Evolutionary conservation across 64 coral and sea anemone genomes (phyloP).

Genomic region (Hydrozoanthus tunicans): DNA sequence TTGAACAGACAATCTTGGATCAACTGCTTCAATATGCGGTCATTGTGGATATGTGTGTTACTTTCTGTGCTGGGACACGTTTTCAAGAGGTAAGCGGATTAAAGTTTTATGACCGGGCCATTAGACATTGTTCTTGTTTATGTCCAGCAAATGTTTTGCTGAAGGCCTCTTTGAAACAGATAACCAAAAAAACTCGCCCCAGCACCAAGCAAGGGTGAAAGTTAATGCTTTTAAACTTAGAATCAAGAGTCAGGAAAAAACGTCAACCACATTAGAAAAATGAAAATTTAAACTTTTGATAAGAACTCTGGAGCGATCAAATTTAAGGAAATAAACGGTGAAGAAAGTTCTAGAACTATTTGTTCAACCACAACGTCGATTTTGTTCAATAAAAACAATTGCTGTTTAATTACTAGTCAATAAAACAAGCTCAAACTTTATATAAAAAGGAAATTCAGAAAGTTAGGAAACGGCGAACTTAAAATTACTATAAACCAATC

Average conservation of each 20-base stretch:
- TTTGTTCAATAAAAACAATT: no score
- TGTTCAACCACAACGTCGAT: no score
- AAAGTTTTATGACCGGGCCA: not conserved
- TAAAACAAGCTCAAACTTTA: no score
- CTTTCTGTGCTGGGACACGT: slow-evolving; percentile 8
- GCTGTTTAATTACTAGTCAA: no score
- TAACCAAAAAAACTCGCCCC: not conserved
- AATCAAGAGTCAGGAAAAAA: not conserved
- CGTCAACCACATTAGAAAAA: no score
- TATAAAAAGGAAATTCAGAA: not conserved
- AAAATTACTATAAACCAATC: not conserved
- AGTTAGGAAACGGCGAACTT: not conserved
- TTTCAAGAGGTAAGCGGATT: slow-evolving; percentile 3
- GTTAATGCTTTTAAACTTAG: not conserved
- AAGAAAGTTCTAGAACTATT: no score
- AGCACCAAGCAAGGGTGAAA: not conserved
- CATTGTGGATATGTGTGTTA: not conserved
- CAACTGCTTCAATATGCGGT: slow-evolving; percentile 6
- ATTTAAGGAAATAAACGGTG: no score
- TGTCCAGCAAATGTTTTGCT: not conserved
- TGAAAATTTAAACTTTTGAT: not conserved
- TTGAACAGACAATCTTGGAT: not conserved
- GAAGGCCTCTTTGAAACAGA: not conserved
- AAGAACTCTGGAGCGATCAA: not conserved
- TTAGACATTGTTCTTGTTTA: not conserved